These are phyloP conservation scores for Lithosia quadra DNA, from an alignment of 2,888 invertebrate genomes.

Conservation along the genomic window DNA sequence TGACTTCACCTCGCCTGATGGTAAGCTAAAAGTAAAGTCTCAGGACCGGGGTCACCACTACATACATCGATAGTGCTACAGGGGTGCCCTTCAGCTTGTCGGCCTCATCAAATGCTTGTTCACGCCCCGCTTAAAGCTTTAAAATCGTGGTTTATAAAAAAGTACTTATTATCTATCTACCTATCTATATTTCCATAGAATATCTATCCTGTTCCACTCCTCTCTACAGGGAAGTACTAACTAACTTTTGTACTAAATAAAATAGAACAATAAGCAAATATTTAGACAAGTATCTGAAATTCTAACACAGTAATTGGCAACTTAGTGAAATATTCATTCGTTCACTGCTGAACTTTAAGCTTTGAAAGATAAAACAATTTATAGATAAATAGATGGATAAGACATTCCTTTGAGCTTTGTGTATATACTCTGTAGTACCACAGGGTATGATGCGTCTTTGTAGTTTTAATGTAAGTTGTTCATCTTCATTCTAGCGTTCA, in stretches of 20 bases:
- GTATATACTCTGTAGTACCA: not conserved
- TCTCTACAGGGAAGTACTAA: not conserved
- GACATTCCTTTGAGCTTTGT: not conserved
- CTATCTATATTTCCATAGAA: too few species aligned
- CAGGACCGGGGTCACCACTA: too few species aligned
- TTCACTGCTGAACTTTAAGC: constrained; percentile 26
- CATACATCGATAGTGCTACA: too few species aligned
- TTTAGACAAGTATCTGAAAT: constrained; percentile 32
- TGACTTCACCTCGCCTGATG: too few species aligned
- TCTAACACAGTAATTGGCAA: constrained; percentile 29
- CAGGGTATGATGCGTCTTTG: not conserved
- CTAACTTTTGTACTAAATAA: not conserved
- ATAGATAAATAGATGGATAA: constrained; percentile 14
- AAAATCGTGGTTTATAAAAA: too few species aligned
- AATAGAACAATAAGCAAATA: not conserved
- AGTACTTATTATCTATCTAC: too few species aligned
- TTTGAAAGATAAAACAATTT: constrained; percentile 16
- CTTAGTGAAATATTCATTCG: constrained; percentile 12
- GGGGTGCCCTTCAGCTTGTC: too few species aligned
- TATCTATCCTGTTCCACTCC: too few species aligned
- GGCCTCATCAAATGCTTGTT: too few species aligned
- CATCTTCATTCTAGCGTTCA: too few species aligned
- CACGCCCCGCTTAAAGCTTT: too few species aligned
- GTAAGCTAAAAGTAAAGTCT: too few species aligned
- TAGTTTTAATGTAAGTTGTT: not conserved